Conservation (phyloP, 2,888 invertebrate species). For the Caenorhabditis parvicauda region DNA sequence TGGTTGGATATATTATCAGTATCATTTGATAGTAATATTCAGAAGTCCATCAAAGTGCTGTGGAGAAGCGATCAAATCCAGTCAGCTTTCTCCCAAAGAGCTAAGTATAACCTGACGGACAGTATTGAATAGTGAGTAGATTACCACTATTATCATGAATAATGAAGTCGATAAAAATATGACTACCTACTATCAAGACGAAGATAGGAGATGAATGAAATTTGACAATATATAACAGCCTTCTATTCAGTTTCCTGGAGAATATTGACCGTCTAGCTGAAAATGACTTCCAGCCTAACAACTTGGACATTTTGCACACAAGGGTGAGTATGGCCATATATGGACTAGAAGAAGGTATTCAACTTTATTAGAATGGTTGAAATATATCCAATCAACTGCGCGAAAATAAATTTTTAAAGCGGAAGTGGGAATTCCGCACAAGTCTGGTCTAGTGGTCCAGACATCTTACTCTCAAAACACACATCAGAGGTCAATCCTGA, state of each 20-base stretch:
- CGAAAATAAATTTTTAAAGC: no score
- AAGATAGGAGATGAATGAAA: not conserved
- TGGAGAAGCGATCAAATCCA: conserved; percentile 39
- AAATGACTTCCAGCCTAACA: conserved; percentile 46
- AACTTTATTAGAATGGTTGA: no score
- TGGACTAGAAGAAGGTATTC: not conserved
- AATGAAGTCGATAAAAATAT: no score
- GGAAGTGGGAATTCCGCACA: no score
- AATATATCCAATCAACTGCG: no score
- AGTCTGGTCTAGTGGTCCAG: no score
- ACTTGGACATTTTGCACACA: conserved; percentile 51
- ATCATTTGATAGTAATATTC: no score
- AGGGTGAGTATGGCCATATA: conserved; percentile 16
- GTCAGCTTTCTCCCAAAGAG: conserved; percentile 25
- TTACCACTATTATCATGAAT: not conserved
- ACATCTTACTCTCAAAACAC: no score
- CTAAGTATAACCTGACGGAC: conserved; percentile 37
- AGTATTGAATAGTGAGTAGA: conserved; percentile 42
- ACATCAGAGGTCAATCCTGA: no score
- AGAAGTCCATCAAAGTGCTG: conserved; percentile 17
- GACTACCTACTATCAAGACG: no score
- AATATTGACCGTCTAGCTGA: conserved; percentile 47
- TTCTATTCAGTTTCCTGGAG: conserved; percentile 54
- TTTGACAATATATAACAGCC: not conserved
- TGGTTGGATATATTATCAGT: no score